Evolutionary conservation across 2,888 invertebrate genomes (phyloP), one percentile per base, ranked within the genome.

Genomic region (Erebia epiphron): DNA sequence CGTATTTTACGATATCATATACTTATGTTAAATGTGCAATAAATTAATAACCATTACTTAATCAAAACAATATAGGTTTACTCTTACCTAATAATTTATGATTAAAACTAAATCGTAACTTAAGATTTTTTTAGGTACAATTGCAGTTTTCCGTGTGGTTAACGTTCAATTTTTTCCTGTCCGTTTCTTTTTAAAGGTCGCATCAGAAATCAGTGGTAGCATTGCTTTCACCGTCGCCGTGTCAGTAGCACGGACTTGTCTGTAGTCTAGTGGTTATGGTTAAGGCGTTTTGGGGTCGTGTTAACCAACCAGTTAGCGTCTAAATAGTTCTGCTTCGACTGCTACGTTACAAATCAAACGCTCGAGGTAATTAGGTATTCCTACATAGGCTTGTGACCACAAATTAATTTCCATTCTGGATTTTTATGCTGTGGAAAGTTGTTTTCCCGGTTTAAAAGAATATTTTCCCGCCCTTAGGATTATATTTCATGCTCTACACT

Each of bases 261-360:
- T 41, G 18, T 46, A 18, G 7, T 65, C n/a, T 67, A 58, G 43
- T 66, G 43, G 43, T 69, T 69, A 65, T 50, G 58, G 41, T 64
- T 50, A 50, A 69, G 65, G 52, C 60, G 52, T 69, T 69, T 65
- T 66, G 65, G 57, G 67, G 54, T 70, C 67, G 66, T 50, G 62
- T 56, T 70, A 67, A 63, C 49, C 58, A 67, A 67, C 57, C 58
- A 57, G 57, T 46, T 67, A 54, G 14, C 56, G 66, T 43, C 26
- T 65, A n/a, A n/a, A n/a, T n/a, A 50, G 35, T 64, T 16, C 26
- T 63, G 52, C 13, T 35, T 52, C 26, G n/a, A 64, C 14, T 64
- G 64, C 52, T 43, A 61, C 61, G 13, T 46, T 46, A 46, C 61
- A 41, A 61, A 18, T 61, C 16, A 13, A 16, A 41, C n/a, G 41